These are phyloP conservation scores for Mesocentrotus franciscanus DNA, from an alignment of 53 echinoderm and acorn worm species.

Conservation along the genomic window DNA sequence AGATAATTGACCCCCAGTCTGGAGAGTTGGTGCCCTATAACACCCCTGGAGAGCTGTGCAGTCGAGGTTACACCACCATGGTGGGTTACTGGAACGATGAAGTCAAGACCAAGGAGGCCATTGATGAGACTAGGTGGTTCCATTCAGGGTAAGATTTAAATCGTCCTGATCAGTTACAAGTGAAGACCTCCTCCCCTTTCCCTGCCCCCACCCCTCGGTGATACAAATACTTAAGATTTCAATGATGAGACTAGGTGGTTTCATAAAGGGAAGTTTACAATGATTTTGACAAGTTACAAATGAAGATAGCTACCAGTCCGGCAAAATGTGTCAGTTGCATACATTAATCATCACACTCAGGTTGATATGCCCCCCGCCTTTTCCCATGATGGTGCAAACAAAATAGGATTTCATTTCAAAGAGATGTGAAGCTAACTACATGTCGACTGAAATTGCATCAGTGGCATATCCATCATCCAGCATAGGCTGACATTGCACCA, in stretches of 20 bases:
- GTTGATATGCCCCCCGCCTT: too few species aligned
- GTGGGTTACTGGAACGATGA: slow-evolving; percentile 91
- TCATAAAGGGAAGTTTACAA: too few species aligned
- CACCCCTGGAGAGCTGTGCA: slow-evolving; percentile 85
- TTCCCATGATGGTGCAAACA: too few species aligned
- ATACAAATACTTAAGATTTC: neutral
- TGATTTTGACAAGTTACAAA: too few species aligned
- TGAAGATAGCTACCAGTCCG: too few species aligned
- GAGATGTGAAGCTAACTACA: too few species aligned
- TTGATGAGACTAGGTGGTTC: slow-evolving; percentile 84
- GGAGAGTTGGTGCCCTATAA: slow-evolving; percentile 72
- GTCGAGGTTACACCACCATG: slow-evolving; percentile 88
- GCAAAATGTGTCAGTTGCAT: too few species aligned
- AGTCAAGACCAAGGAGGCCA: slow-evolving; percentile 74
- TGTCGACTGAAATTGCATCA: neutral
- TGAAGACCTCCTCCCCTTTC: neutral
- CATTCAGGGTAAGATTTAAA: slow-evolving; percentile 82
- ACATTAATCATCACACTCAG: too few species aligned
- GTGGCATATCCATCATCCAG: neutral
- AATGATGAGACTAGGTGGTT: too few species aligned
- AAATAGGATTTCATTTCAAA: too few species aligned
- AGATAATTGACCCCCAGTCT: slow-evolving; percentile 78
- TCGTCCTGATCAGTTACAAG: neutral
- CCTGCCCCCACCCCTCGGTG: neutral
- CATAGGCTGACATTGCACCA: too few species aligned